Evolutionary conservation across 2,888 invertebrate species (phyloP).

Genomic region (Lasioglossum pauxillum): DNA sequence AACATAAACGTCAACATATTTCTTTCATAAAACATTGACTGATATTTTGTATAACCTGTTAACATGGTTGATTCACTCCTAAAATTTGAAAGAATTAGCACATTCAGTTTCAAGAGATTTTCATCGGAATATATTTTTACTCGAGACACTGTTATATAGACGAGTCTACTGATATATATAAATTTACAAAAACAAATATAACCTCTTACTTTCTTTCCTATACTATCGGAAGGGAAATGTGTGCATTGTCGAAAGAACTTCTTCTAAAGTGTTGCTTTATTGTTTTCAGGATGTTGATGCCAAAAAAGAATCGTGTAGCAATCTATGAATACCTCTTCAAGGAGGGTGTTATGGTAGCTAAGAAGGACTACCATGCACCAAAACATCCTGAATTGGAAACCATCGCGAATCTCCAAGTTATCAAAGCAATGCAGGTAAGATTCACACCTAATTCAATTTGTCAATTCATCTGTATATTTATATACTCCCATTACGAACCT

Average conservation of each 20-base stretch:
- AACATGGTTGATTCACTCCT: background rate
- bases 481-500: background rate
- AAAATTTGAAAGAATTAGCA: background rate
- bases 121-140: background rate
- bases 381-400: constrained; percentile 98
- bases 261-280: constrained; percentile 65
- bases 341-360: constrained; percentile 99
- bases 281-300: constrained; percentile 98
- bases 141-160: background rate
- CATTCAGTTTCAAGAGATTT: background rate
- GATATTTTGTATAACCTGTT: constrained; percentile 7
- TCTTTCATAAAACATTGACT: background rate
- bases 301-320: constrained; percentile 97
- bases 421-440: constrained; percentile 96
- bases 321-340: constrained; percentile 99
- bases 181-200: background rate
- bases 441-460: background rate
- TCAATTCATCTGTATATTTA: background rate
- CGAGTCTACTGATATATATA: background rate
- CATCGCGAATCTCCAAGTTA: constrained; percentile 99
- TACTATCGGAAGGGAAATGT: background rate
- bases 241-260: background rate
- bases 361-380: constrained; percentile 99
- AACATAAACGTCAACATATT: background rate
- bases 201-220: background rate